Base-by-base conservation (phyloP, 2,113 vertebrate genomes). In the Catharus bicknelli region DNA sequence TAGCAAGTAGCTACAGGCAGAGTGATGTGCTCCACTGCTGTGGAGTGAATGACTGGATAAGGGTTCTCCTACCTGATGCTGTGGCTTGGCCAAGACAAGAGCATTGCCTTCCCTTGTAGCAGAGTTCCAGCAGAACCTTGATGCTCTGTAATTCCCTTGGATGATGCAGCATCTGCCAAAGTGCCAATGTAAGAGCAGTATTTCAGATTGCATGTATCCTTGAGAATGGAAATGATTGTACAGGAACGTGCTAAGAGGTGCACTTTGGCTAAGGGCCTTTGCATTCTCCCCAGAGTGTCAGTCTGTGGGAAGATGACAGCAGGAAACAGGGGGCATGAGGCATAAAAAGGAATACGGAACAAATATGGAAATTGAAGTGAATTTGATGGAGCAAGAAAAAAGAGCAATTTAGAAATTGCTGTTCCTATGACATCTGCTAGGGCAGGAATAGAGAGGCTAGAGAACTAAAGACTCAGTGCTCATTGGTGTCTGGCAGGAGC, bases 81-180 rank as follows among this genome's bases (percentile, higher is more conserved):
- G 78, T 83, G 69, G 38, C 54, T 72, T 82, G 51, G 38, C 77
- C 53, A 90, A 68, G 68, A 74, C 58, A 63, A 82, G 32, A 77
- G 50, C 26, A 27, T 34, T 83, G 42, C 42, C 59, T 72, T 89
- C 53, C 34, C 23, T 68, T 77, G 27, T 48, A 83, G 36, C 50
- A 83, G 59, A 93, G 48, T 59, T 55, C 77, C 77, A 86, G 53
- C 67, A 90, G 82, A 90, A 63, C 76, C 68, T 64, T 11, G 12
- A 7, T 90, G 32, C 53, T 61, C 47, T 66, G 14, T 77, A 77
- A 57, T 51, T 83, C 19, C 5, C 48, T 73, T 66, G 83, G 43
- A 79, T 80, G 64, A 58, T 57, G 70, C 27, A 76, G 83, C 74
- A 72, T 59, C 86, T 96, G 88, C 91, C 63, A 34, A 82, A 85